Evolutionary conservation across 2,113 vertebrate species (phyloP).

Genomic region (Mionectes macconnelli): DNA sequence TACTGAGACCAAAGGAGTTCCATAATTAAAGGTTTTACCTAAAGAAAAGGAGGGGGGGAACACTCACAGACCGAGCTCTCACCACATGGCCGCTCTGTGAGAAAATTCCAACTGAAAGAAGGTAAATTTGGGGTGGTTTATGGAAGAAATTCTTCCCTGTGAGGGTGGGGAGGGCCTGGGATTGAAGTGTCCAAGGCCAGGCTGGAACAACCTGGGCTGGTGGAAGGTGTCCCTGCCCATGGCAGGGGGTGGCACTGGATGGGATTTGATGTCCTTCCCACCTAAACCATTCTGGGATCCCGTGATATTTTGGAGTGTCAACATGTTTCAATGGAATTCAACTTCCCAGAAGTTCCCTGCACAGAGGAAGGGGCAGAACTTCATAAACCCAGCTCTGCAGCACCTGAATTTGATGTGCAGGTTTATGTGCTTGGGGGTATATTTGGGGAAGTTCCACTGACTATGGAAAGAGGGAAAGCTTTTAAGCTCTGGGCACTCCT

Average conservation of each 20-base stretch:
- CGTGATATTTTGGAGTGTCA: neutral
- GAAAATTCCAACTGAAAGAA: neutral
- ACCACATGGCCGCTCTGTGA: neutral
- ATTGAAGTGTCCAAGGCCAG: neutral
- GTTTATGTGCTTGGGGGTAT: neutral
- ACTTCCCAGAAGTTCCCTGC: neutral
- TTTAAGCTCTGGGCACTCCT: neutral
- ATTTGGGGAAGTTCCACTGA: neutral
- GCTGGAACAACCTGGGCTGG: neutral
- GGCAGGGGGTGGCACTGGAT: neutral
- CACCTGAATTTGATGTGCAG: neutral
- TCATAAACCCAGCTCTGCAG: neutral
- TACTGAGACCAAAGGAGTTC: neutral
- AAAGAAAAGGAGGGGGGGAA: fast-evolving
- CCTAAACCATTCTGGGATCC: too few species aligned
- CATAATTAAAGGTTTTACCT: neutral
- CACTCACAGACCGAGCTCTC: neutral
- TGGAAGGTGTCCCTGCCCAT: neutral
- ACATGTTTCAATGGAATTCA: neutral
- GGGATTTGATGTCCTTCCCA: neutral
- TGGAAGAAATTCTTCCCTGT: neutral
- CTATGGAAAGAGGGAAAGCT: neutral
- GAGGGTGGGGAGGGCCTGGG: neutral
- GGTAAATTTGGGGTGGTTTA: neutral
- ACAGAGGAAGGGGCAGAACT: neutral